Conservation (phyloP, 1,140 invertebrate species). For the Chionoecetes opilio region DNA sequence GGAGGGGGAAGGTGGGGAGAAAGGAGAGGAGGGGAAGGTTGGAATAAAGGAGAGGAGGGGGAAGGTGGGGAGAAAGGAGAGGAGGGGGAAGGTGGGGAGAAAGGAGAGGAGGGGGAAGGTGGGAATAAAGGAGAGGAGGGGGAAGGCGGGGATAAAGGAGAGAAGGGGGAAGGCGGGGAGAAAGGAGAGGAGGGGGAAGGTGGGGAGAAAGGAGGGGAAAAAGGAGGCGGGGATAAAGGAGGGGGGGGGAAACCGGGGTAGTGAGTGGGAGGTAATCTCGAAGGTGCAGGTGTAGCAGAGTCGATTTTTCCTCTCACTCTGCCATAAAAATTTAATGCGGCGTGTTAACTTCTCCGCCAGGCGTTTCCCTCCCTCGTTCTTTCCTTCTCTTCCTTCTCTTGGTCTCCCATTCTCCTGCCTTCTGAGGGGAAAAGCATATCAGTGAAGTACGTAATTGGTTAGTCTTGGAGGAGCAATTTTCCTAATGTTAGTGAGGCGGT, state of each 20-base stretch:
- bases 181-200: not conserved
- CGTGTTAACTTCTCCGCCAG: not conserved
- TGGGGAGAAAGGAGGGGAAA: not conserved
- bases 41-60: not conserved
- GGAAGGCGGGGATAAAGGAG: not conserved
- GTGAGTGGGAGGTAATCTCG: not conserved
- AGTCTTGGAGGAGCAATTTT: not conserved
- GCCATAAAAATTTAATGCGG: not conserved
- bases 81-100: too few relatives aligned
- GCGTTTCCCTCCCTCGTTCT: not conserved
- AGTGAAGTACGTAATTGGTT: not conserved
- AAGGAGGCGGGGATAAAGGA: not conserved
- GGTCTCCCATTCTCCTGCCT: too few relatives aligned
- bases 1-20: too few relatives aligned
- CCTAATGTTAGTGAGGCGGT: not conserved
- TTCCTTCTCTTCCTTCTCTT: not conserved
- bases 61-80: not conserved
- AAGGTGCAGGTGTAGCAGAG: not conserved
- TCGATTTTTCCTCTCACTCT: not conserved
- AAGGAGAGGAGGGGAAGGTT: too few relatives aligned
- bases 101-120: not conserved
- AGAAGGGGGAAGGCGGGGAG: not conserved
- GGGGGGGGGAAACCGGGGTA: not conserved
- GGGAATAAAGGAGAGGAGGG: not conserved
- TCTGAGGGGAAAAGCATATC: not conserved